Evolutionary conservation across 2,888 invertebrate species (phyloP).

Genomic region (Perdita meconis): DNA sequence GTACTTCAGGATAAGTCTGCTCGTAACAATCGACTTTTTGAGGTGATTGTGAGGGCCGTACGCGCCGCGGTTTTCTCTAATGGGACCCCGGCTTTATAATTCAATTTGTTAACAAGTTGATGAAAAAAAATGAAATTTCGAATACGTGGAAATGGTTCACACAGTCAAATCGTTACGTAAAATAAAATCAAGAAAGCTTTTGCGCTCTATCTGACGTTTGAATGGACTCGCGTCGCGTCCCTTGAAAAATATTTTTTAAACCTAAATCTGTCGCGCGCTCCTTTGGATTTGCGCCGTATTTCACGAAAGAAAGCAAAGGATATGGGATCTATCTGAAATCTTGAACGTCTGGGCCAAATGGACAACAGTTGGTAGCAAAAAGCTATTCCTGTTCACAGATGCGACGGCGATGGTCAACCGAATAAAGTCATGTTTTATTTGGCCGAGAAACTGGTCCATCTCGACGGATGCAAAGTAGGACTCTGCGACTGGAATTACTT

Average conservation of each 20-base stretch:
- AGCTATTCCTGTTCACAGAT: constrained; percentile 85
- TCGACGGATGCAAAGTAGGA: constrained; percentile 90
- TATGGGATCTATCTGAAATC: background rate
- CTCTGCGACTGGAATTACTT: constrained; percentile 91
- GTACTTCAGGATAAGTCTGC: too few relatives aligned
- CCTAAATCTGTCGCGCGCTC: background rate
- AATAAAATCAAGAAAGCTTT: too few relatives aligned
- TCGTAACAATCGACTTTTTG: too few relatives aligned
- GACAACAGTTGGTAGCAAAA: background rate
- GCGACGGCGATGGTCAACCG: constrained; percentile 82
- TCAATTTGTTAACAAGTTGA: too few relatives aligned
- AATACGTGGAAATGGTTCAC: too few relatives aligned
- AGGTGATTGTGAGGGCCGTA: too few relatives aligned
- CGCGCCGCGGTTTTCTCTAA: too few relatives aligned
- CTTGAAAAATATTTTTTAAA: constrained; percentile 1
- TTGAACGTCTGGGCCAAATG: background rate
- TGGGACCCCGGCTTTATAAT: too few relatives aligned
- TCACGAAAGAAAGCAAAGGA: background rate
- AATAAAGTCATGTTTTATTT: constrained; percentile 89
- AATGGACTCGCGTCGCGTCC: background rate
- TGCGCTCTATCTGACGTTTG: background rate
- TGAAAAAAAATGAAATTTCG: too few relatives aligned
- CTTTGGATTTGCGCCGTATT: background rate
- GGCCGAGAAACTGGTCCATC: constrained; percentile 89
- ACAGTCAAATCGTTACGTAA: too few relatives aligned